Conservation (phyloP, 2,797 vertebrate species). For the Sebastes itinus region DNA sequence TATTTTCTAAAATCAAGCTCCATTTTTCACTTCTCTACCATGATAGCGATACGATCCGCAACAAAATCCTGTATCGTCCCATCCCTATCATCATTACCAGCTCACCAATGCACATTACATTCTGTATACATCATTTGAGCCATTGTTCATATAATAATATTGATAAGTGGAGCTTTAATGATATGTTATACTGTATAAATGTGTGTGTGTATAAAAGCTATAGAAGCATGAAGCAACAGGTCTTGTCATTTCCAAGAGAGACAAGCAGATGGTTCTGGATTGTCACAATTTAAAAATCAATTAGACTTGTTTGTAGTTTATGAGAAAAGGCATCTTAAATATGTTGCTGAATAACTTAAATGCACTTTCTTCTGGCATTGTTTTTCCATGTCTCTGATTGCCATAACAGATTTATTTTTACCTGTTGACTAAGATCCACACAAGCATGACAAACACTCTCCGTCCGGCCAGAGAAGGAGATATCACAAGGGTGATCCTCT, state of each 20-base stretch:
- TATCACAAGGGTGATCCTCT: slow-evolving; percentile 53
- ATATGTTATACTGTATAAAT: background rate
- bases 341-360: background rate
- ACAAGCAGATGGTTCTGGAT: background rate
- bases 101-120: background rate
- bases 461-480: slow-evolving; percentile 43
- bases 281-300: background rate
- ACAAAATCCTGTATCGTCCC: too few species aligned
- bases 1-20: too few species aligned
- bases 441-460: slow-evolving; percentile 45
- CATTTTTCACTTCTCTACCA: too few species aligned
- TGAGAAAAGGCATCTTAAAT: background rate
- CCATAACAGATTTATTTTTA: slow-evolving; percentile 20
- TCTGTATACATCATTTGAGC: background rate
- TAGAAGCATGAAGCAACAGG: background rate
- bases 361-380: background rate
- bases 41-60: too few species aligned
- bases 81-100: background rate
- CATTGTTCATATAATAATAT: background rate
- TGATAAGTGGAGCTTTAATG: background rate
- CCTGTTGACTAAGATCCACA: slow-evolving; percentile 71
- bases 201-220: background rate
- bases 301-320: background rate
- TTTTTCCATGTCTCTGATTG: background rate
- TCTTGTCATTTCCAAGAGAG: background rate